phyloP scores from a whole-genome alignment of 64 coral and sea anemone genomes.

The Exaiptasia diaphana region DNA sequence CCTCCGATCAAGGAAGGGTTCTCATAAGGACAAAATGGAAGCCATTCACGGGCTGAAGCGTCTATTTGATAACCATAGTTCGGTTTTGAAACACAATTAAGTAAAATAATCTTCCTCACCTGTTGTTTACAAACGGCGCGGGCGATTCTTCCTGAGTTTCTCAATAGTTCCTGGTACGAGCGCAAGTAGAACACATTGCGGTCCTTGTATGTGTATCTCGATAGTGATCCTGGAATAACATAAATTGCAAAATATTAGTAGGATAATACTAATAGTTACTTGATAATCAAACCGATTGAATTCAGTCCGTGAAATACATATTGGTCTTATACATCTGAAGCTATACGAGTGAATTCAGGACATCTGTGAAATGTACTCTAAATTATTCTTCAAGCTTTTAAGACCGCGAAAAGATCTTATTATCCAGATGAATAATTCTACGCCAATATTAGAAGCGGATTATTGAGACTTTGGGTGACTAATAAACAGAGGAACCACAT shows the following conservation, averaged over 20 bases:
- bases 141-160: slow-evolving; percentile 52
- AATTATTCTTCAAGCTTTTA: neutral
- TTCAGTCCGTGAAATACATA: neutral
- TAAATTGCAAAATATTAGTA: neutral
- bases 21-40: neutral
- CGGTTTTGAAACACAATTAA: neutral
- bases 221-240: slow-evolving; percentile 23
- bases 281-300: neutral
- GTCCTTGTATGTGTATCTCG: slow-evolving; percentile 63
- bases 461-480: neutral
- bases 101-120: slow-evolving; percentile 1
- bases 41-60: neutral
- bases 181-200: slow-evolving; percentile 53
- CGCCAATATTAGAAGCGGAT: neutral
- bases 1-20: neutral
- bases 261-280: neutral
- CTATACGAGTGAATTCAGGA: neutral
- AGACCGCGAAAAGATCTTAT: neutral
- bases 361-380: neutral
- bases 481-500: neutral
- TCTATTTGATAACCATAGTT: neutral
- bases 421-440: no score
- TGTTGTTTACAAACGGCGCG: slow-evolving; percentile 68
- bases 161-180: slow-evolving; percentile 44
- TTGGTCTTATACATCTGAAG: neutral